A percentile compares a stretch with the other conserved stretches of the same genome.
phyloP scores from a whole-genome alignment of 2,113 vertebrate species.

The Charina bottae region DNA sequence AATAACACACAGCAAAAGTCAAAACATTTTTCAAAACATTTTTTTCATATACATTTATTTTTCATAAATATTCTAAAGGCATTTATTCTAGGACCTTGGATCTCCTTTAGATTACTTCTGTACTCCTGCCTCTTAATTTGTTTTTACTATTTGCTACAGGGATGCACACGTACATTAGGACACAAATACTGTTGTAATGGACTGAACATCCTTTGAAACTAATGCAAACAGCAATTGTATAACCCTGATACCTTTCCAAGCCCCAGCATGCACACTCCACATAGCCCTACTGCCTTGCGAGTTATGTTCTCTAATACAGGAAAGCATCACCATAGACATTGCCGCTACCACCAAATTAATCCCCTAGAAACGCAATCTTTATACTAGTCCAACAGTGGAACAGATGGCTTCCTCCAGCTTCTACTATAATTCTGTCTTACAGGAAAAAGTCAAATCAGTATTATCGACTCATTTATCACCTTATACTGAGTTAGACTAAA shows the following conservation, averaged over 20 bases:
- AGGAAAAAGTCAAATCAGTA: constrained; percentile 12
- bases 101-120: constrained; percentile 7
- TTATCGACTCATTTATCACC: constrained; percentile 35
- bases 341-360: constrained; percentile 23
- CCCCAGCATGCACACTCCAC: neutral
- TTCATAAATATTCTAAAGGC: neutral
- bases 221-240: neutral
- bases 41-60: neutral
- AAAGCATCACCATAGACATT: constrained; percentile 6
- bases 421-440: constrained; percentile 20
- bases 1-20: neutral
- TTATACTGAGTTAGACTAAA: constrained; percentile 25
- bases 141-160: neutral
- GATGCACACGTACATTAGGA: neutral
- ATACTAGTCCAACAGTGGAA: constrained; percentile 52
- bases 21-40: neutral
- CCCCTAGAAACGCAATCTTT: constrained; percentile 53
- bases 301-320: constrained; percentile 52
- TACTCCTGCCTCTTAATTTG: neutral
- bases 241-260: constrained; percentile 14
- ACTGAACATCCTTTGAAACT: neutral
- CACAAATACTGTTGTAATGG: neutral
- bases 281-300: constrained; percentile 43
- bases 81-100: neutral
- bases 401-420: constrained; percentile 63